phyloP scores from a whole-genome alignment of 2,888 invertebrate species.

The Omphaloscelis lunosa region DNA sequence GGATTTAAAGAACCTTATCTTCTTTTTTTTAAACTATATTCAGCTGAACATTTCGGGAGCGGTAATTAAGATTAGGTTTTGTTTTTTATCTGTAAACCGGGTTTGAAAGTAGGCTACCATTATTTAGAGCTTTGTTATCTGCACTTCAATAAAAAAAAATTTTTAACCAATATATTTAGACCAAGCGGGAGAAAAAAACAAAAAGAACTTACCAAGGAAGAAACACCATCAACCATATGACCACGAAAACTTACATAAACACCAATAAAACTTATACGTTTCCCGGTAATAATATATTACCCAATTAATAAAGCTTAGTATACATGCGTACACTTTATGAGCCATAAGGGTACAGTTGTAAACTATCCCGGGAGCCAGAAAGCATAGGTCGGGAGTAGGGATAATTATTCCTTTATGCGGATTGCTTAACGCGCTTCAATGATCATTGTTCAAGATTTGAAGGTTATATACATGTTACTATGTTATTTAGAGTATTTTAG shows the following conservation, averaged over 20 bases:
- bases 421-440: constrained; percentile 32
- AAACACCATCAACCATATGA: not conserved
- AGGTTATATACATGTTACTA: constrained; percentile 17
- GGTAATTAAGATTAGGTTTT: constrained; percentile 29
- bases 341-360: constrained; percentile 52
- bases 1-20: constrained; percentile 14
- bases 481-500: constrained; percentile 23
- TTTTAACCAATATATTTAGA: not conserved
- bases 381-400: constrained; percentile 41
- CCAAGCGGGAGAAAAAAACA: not conserved
- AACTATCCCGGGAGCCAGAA: constrained; percentile 41
- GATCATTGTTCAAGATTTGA: constrained; percentile 36
- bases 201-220: not conserved
- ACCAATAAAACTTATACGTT: constrained; percentile 18
- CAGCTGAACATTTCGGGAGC: constrained; percentile 3
- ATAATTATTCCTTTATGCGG: constrained; percentile 56
- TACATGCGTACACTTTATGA: constrained; percentile 47
- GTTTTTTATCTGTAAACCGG: not conserved
- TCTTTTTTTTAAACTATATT: constrained; percentile 28
- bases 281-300: constrained; percentile 31
- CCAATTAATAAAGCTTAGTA: constrained; percentile 54
- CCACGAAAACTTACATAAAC: constrained; percentile 10
- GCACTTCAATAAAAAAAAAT: not conserved
- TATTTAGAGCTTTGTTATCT: not conserved
- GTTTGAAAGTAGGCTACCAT: not conserved